Percentiles rank a stretch among this genome's conserved stretches.
Evolutionary conservation across 2,113 vertebrate genomes (phyloP).

Genomic region (Gobius niger): DNA sequence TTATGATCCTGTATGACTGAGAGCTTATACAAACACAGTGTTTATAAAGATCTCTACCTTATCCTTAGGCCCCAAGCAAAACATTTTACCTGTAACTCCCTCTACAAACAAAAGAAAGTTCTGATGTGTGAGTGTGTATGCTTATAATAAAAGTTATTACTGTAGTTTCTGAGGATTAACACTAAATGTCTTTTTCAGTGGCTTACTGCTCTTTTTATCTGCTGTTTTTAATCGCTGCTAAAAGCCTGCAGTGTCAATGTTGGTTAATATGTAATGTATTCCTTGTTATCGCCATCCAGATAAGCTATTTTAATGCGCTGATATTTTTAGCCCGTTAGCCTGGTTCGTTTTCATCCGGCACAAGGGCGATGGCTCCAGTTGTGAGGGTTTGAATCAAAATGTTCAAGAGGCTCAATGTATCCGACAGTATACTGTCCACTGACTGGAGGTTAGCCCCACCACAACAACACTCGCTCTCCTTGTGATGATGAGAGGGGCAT

Average conservation of each 20-base stretch:
- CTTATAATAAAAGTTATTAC: not conserved
- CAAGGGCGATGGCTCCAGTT: slow-evolving; percentile 28
- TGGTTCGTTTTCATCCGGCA: slow-evolving; percentile 43
- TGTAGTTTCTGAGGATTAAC: not conserved
- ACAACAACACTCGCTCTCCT: slow-evolving; percentile 32
- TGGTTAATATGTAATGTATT: slow-evolving; percentile 71
- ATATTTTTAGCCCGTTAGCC: slow-evolving; percentile 52
- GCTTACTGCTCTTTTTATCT: not conserved
- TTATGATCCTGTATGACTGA: too few species aligned
- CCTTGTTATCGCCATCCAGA: slow-evolving; percentile 54
- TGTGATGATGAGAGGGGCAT: slow-evolving; percentile 53
- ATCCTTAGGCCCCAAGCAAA: too few species aligned
- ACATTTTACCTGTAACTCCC: too few species aligned
- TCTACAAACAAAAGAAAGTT: too few species aligned
- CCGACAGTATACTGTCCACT: slow-evolving; percentile 5
- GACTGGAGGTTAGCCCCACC: slow-evolving; percentile 36
- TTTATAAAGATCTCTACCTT: too few species aligned
- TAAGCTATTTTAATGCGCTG: slow-evolving; percentile 52
- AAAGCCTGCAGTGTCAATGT: slow-evolving; percentile 34
- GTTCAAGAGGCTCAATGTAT: slow-evolving; percentile 8
- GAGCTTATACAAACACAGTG: too few species aligned
- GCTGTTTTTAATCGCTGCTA: slow-evolving; percentile 19
- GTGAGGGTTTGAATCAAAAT: slow-evolving; percentile 29
- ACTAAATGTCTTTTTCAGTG: not conserved
- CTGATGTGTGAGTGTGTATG: not conserved